Base-by-base conservation (phyloP, 2,888 invertebrate species). In the Hedychridium roseum region DNA sequence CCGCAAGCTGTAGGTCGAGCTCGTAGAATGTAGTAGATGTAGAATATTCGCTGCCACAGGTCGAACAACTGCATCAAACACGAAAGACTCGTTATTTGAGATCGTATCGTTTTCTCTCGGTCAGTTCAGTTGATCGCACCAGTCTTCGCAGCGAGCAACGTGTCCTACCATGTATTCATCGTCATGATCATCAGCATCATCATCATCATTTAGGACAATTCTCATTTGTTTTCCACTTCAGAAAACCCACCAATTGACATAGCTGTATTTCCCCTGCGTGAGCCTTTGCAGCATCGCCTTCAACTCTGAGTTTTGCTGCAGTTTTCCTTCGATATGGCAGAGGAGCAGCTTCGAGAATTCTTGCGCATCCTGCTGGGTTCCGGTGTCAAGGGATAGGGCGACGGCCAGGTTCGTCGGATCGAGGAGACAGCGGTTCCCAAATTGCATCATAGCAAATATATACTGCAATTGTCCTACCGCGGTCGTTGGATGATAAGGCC, bases 311-410 rank as follows among this genome's bases (percentile, higher is more conserved):
- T 68, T 70, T 70, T 75, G 59, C 67, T 77, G 74, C 17, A 85
- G 64, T 46, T 81, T 80, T 37, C 81, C 81, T 71, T 85, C 85
- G 14, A 86, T 76, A 38, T 84, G 79, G 34, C 82, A 82, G 41
- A 86, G 79, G 57, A 86, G 83, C 17, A 86, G 76, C 69, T 86
- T 86, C 7, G 84, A 84, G 75, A 86, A 86, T 71, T 87, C 86
- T 73, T 86, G 86, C 21, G 86, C 86, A 78, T 87, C 86, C 78
- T 86, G 86, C 57, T 86, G 86, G 23, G 82, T 82, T 27, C 80
- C 80, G 14, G 84, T 82, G 65, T 86, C 84, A 38, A 87, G 71
- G 3, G 83, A 82, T 4, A 86, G 73, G 34, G 82, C 81, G 21
- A 81, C 78, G 2, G 86, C 83, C 51, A 86, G 81, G 46, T 81